These are phyloP conservation scores for Esperia sulphurella DNA, from an alignment of 2,888 invertebrate species.

Conservation along the genomic window DNA sequence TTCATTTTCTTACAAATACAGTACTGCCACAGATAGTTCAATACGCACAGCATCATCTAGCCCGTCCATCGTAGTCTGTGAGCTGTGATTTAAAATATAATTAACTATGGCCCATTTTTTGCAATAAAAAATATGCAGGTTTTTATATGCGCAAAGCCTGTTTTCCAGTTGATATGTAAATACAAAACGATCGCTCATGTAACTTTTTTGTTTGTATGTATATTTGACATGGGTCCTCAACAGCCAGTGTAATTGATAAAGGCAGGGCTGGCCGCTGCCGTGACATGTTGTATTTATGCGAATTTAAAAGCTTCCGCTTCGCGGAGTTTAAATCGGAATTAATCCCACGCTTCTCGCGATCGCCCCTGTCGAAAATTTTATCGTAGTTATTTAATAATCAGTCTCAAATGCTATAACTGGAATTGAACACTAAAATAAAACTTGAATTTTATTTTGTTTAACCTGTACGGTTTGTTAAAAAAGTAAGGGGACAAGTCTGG, in stretches of 20 bases:
- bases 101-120: no score
- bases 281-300: conserved; percentile 73
- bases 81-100: no score
- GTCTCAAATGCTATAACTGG: conserved; percentile 6
- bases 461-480: no score
- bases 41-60: no score
- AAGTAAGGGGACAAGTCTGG: no score
- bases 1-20: no score
- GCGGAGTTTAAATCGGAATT: conserved; percentile 64
- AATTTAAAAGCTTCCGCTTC: conserved; percentile 70
- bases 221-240: conserved; percentile 47
- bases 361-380: conserved; percentile 46
- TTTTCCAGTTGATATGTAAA: conserved; percentile 27
- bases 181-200: conserved; percentile 47
- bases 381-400: conserved; percentile 51
- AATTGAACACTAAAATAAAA: no score
- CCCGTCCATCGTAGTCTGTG: no score
- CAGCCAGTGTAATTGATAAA: conserved; percentile 65
- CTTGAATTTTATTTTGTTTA: no score
- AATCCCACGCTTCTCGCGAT: conserved; percentile 55
- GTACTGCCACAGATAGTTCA: no score
- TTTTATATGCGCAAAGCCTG: background rate
- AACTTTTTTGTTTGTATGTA: conserved; percentile 33
- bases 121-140: no score
- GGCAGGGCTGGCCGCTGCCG: conserved; percentile 47